phyloP scores from a whole-genome alignment of 2,113 vertebrate genomes.

The Hassar affinis region DNA sequence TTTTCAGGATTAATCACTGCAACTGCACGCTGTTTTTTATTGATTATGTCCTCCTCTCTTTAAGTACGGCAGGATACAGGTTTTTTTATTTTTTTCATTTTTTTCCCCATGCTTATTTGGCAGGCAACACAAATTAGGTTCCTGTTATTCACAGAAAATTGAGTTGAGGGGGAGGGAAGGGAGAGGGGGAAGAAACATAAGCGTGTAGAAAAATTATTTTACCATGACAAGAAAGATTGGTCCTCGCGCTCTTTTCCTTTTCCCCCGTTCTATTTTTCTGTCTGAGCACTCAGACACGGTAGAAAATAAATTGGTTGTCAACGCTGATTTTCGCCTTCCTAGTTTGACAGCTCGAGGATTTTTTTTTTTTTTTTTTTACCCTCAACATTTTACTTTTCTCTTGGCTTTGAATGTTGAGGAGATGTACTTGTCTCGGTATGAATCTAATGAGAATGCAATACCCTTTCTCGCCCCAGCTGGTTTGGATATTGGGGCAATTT shows the following conservation, averaged over 20 bases:
- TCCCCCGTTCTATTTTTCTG: slow-evolving; percentile 17
- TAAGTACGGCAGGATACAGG: slow-evolving; percentile 24
- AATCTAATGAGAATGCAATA: slow-evolving; percentile 15
- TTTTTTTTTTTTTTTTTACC: neutral
- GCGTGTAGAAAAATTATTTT: slow-evolving; percentile 41
- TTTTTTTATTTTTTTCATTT: neutral
- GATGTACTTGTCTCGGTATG: neutral
- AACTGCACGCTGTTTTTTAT: slow-evolving; percentile 32
- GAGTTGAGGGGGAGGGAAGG: slow-evolving; percentile 13
- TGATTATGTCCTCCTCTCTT: slow-evolving; percentile 41
- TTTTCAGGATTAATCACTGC: slow-evolving; percentile 50
- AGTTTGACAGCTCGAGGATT: slow-evolving; percentile 23
- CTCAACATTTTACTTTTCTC: neutral
- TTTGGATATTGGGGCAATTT: slow-evolving; percentile 78
- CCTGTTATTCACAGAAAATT: slow-evolving; percentile 52
- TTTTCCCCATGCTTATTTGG: neutral
- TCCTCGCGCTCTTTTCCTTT: slow-evolving; percentile 18
- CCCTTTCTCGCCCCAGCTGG: slow-evolving; percentile 70
- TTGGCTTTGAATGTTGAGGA: neutral
- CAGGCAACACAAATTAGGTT: slow-evolving; percentile 47
- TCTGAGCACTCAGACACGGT: slow-evolving; percentile 29
- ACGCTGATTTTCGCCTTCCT: slow-evolving; percentile 39
- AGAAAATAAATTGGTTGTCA: slow-evolving; percentile 51
- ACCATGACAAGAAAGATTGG: slow-evolving; percentile 45
- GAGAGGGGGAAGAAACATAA: neutral